Evolutionary conservation across 2,888 invertebrate genomes (phyloP), one percentile per base, ranked within the genome.

Genomic region (Drosophila peninsularis): DNA sequence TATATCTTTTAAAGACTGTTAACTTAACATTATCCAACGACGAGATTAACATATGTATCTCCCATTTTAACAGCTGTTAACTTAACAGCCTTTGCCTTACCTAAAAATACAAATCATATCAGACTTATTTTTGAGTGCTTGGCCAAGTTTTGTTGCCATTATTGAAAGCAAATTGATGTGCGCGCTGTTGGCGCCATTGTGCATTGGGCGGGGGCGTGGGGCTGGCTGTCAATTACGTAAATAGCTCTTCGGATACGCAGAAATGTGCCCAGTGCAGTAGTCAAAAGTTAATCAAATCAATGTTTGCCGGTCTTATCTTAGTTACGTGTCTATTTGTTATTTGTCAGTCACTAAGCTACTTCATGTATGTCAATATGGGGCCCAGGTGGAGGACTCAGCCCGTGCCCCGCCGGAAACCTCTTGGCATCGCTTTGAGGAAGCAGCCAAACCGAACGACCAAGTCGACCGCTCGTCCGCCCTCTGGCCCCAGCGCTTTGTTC

Each of bases 331-430:
- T 82, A 85, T 82, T 78, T 82, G 82, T 84, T 82, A 86, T 82
- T 82, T 82, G 82, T 82, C 82, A 86, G 78, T 86, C 82, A 86
- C 83, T 82, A 82, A 82, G 82, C 83, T 74, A 82, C 78, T 80
- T 86, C 69, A 72, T 72, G 64, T 65, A 56, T 68, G 76, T 75
- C 63, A 62, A 71, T 74, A 67, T 60, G 62, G 62, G 62, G 39
- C 52, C 54, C 75, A 56, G 60, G 61, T 55, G 73, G 24, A 27
- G 27, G 24, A 30, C n/a, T 37, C 49, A 36, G 19, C n/a, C 47
- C 27, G 24, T 17, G 61, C 11, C 32, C 50, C 34, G 9, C 36
- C 27, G 24, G 24, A n/a, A 32, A 36, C 17, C 34, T n/a, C 44
- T 56, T 36, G 39, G 27, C 54, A 41, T n/a, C n/a, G 42, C 34